These are phyloP conservation scores for Mirza zaza DNA, from an alignment of 2,113 vertebrate species.

Conservation along the genomic window DNA sequence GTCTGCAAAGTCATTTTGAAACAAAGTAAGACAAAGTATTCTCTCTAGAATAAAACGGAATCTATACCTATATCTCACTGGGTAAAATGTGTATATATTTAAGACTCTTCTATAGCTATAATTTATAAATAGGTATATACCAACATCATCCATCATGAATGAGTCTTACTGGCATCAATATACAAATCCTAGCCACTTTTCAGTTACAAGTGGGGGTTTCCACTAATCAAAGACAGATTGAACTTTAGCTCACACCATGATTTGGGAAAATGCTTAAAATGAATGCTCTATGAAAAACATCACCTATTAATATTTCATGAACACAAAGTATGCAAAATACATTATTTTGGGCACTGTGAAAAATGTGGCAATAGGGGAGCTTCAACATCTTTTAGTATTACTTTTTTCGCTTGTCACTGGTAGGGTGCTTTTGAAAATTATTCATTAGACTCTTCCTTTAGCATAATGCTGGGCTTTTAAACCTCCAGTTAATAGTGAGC, in stretches of 20 bases:
- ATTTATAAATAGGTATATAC: neutral
- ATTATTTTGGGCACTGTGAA: neutral
- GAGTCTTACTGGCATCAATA: neutral
- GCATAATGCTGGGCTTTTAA: neutral
- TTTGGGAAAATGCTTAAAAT: slow-evolving; percentile 19
- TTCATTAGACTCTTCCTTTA: neutral
- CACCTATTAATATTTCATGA: neutral
- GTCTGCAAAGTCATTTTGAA: slow-evolving; percentile 50
- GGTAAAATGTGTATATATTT: slow-evolving; percentile 8
- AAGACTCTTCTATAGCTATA: neutral
- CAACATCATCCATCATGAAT: neutral
- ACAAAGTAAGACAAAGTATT: slow-evolving; percentile 44
- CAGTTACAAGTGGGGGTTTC: neutral
- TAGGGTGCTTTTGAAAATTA: neutral
- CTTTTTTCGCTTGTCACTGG: neutral
- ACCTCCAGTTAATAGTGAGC: neutral
- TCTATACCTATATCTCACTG: neutral
- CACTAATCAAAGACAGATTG: neutral
- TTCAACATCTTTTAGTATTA: neutral
- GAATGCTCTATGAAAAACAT: neutral
- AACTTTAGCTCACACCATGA: neutral
- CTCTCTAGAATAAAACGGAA: slow-evolving; percentile 54
- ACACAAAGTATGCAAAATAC: neutral
- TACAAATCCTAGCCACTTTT: neutral
- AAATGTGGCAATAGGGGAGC: neutral